These are phyloP conservation scores for Platerodrilus igneus DNA, from an alignment of 2,888 invertebrate genomes.

Conservation along the genomic window DNA sequence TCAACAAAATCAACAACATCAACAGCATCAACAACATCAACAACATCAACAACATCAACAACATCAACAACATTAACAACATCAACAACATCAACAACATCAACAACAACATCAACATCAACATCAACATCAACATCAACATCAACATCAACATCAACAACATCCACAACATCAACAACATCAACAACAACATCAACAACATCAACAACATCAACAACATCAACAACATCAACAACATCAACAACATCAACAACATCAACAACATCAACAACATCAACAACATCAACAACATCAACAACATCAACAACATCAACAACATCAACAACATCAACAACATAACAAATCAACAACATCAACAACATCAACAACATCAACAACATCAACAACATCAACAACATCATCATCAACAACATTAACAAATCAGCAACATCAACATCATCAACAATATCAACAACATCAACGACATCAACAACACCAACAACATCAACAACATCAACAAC, in stretches of 20 bases:
- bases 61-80: no score
- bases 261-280: slow-evolving; percentile 7
- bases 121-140: slow-evolving; percentile 13
- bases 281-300: slow-evolving; percentile 6
- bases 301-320: slow-evolving; percentile 6
- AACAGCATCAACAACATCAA: no score
- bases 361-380: slow-evolving; percentile 6
- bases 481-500: no score
- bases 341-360: no score
- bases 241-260: slow-evolving; percentile 8
- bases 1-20: no score
- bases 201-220: slow-evolving; percentile 11
- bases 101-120: slow-evolving; percentile 13
- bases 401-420: no score
- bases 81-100: slow-evolving; percentile 13
- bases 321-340: no score
- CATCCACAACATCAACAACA: no score
- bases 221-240: slow-evolving; percentile 8
- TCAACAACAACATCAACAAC: slow-evolving; percentile 11
- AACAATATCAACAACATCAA: no score
- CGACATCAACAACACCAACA: no score
- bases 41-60: slow-evolving; percentile 5
- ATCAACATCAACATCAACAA: slow-evolving; percentile 10
- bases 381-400: slow-evolving; percentile 6
- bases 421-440: no score